phyloP scores from a whole-genome alignment of 2,888 invertebrate species.

The Colostygia pectinataria region DNA sequence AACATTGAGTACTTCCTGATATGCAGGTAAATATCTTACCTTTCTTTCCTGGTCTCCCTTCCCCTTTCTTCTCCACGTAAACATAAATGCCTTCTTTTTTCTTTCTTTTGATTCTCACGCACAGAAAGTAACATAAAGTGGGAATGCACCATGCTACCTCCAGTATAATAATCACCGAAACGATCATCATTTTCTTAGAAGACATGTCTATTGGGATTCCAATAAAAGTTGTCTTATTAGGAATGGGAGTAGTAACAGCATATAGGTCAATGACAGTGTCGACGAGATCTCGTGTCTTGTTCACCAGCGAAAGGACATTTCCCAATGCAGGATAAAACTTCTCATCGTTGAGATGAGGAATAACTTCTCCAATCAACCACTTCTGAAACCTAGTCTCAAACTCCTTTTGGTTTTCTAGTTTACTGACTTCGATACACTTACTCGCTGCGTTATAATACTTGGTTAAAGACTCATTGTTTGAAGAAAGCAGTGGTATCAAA shows the following conservation, averaged over 20 bases:
- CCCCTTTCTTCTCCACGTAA: background rate
- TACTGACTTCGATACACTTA: slow-evolving; percentile 71
- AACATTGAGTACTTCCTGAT: slow-evolving; percentile 8
- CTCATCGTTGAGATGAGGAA: slow-evolving; percentile 83
- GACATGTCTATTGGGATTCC: slow-evolving; percentile 39
- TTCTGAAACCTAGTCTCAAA: slow-evolving; percentile 79
- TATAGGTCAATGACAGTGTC: slow-evolving; percentile 30
- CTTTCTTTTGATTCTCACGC: slow-evolving; percentile 34
- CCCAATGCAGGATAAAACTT: slow-evolving; percentile 83
- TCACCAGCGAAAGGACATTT: slow-evolving; percentile 66
- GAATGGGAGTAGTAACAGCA: background rate
- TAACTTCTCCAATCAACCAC: slow-evolving; percentile 79
- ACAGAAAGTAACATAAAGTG: slow-evolving; percentile 44
- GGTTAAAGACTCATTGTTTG: slow-evolving; percentile 64
- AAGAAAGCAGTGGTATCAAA: slow-evolving; percentile 48
- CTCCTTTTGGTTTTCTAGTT: slow-evolving; percentile 52
- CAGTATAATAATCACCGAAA: slow-evolving; percentile 53
- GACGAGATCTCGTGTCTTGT: slow-evolving; percentile 41
- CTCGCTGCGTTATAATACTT: slow-evolving; percentile 82
- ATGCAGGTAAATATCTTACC: background rate
- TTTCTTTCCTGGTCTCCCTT: background rate
- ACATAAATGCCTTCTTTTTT: slow-evolving; percentile 12
- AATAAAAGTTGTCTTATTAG: slow-evolving; percentile 16
- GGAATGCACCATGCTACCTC: slow-evolving; percentile 67
- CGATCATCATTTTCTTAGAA: slow-evolving; percentile 54